A percentile compares a stretch with the other conserved stretches of the same genome.
phyloP scores from a whole-genome alignment of 1,140 invertebrate genomes.

The Pteromalus puparum region DNA sequence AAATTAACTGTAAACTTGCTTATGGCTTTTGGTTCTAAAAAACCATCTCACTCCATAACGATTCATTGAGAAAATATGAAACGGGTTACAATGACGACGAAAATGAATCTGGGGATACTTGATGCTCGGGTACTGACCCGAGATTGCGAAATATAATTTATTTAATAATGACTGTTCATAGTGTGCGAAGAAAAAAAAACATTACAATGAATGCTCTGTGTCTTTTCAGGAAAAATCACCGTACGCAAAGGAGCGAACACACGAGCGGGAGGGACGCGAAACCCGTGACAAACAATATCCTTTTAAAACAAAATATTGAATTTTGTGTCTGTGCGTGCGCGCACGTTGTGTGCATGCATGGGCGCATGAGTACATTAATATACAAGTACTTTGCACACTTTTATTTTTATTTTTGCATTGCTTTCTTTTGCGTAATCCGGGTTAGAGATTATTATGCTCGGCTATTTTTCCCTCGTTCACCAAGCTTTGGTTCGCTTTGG shows the following conservation, averaged over 20 bases:
- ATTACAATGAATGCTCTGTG: slow-evolving; percentile 52
- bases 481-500: too few species aligned
- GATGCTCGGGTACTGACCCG: too few species aligned
- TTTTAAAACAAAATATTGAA: slow-evolving; percentile 73
- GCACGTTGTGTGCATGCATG: neutral
- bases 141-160: too few species aligned
- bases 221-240: slow-evolving; percentile 83
- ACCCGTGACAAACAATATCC: slow-evolving; percentile 88
- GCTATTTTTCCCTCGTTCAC: too few species aligned
- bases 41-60: too few species aligned
- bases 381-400: too few species aligned
- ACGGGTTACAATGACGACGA: too few species aligned
- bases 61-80: too few species aligned
- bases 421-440: neutral
- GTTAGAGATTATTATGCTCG: too few species aligned
- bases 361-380: neutral
- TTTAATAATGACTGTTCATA: neutral
- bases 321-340: slow-evolving; percentile 19
- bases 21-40: too few species aligned
- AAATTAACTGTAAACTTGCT: too few species aligned
- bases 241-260: slow-evolving; percentile 78
- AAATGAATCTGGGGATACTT: too few species aligned
- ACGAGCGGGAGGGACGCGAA: slow-evolving; percentile 81
- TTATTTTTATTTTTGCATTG: neutral
- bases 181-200: slow-evolving; percentile 26